Evolutionary conservation across 1,140 invertebrate genomes (phyloP), one percentile per base, ranked within the genome.

Genomic region (Macrotrachela quadricornifera): DNA sequence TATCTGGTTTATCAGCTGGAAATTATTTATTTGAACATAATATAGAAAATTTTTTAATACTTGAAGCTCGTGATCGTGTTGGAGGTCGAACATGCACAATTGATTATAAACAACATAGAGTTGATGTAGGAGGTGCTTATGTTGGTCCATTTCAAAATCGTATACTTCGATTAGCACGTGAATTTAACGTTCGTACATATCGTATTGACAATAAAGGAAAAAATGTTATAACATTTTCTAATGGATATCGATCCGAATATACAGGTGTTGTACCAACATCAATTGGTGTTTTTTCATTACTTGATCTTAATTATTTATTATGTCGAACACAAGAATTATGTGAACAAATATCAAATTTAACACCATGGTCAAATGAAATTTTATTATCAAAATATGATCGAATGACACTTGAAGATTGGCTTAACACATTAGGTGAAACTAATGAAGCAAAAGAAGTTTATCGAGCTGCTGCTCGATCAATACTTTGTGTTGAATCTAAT

Each of bases 101-200:
- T 10, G 57, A 60, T 36, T 44, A 67, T 17, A 52, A 51, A 48
- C 60, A 62, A 30, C 57, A 50, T 49, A 62, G 66, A 54, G 46
- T 49, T 17, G 66, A 68, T 55, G 45, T 67, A 21, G 66, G 66
- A 43, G 66, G 64, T 13, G 63, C 65, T 57, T 68, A 65, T 65
- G 61, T 68, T 39, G 59, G 64, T 49, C 63, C 58, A 63, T 66
- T 55, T 36, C 67, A 69, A 51, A 50, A 59, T 11, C 61, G 68
- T 46, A 63, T 70, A 10, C 64, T 63, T 54, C 43, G 56, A 10
- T 57, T 70, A 12, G 50, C 69, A 39, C 47, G 60, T 30, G 66
- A 70, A 44, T 51, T 70, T 1, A 59, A 56, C 16, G 38, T 70
- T 38, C 54, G 64, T 15, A 63, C 62, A 6, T 65, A 64, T 52